A percentile compares a stretch with the other conserved stretches of the same genome.
Evolutionary conservation across 1,140 invertebrate genomes (phyloP).

Genomic region (Tetragnatha versicolor): DNA sequence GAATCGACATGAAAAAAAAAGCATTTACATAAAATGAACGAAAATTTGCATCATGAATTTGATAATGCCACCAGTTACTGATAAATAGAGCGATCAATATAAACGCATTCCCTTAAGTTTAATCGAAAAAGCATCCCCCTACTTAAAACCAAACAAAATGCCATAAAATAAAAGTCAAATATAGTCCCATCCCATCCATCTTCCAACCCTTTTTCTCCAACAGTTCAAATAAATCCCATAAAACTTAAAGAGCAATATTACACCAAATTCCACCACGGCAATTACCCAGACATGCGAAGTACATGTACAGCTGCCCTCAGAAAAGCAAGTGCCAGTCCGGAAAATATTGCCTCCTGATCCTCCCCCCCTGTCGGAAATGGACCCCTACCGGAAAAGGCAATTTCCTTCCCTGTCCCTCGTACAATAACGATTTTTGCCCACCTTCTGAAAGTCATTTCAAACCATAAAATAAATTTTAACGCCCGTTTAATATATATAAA

Average conservation of each 20-base stretch:
- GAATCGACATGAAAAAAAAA: too few species aligned
- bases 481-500: conserved; percentile 44
- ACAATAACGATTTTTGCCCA: conserved; percentile 47
- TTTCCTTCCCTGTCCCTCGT: conserved; percentile 36
- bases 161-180: background rate
- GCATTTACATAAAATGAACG: too few species aligned
- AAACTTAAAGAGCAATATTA: conserved; percentile 30
- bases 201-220: background rate
- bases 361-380: background rate
- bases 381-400: conserved; percentile 17
- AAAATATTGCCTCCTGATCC: conserved; percentile 33
- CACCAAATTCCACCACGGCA: conserved; percentile 2
- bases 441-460: conserved; percentile 48
- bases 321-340: conserved; percentile 16
- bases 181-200: background rate
- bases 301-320: background rate
- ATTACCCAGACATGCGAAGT: conserved; percentile 19
- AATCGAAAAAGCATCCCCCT: background rate
- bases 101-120: background rate
- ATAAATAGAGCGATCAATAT: too few species aligned
- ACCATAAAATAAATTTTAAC: conserved; percentile 53
- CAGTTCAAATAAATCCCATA: conserved; percentile 39
- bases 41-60: too few species aligned
- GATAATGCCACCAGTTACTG: too few species aligned
- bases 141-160: background rate